Conservation (phyloP, 2,888 invertebrate genomes). For the Tridacna gigas region DNA sequence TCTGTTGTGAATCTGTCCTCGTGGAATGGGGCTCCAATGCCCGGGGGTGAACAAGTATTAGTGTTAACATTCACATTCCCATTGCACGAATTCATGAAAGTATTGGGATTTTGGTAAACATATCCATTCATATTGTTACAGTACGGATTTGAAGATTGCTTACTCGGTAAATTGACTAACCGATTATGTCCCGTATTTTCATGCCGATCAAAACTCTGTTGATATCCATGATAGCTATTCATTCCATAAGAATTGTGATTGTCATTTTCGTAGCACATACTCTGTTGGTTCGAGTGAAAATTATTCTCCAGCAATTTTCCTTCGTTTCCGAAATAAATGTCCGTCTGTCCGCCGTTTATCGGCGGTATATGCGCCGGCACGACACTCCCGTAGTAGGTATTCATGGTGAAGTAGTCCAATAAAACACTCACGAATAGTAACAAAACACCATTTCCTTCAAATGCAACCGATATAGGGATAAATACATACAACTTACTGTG, state of each 20-base stretch:
- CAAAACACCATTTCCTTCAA: constrained; percentile 26
- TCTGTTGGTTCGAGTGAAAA: constrained; percentile 62
- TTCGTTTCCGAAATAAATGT: constrained; percentile 66
- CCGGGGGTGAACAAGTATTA: constrained; percentile 47
- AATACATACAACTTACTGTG: constrained; percentile 38
- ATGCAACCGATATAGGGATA: constrained; percentile 25
- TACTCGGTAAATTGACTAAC: constrained; percentile 65
- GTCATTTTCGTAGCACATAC: constrained; percentile 71
- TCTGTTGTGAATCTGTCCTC: constrained; percentile 14
- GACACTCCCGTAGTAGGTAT: constrained; percentile 68
- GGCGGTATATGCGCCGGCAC: constrained; percentile 69
- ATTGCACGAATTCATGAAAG: constrained; percentile 62
- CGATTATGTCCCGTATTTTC: constrained; percentile 58
- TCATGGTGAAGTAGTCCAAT: constrained; percentile 48
- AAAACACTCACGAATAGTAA: neutral
- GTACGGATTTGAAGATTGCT: constrained; percentile 56
- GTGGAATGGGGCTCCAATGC: constrained; percentile 19
- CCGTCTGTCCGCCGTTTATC: constrained; percentile 64
- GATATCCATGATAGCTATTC: constrained; percentile 66
- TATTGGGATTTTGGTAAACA: constrained; percentile 59
- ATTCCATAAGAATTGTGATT: constrained; percentile 65
- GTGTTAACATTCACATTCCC: constrained; percentile 41
- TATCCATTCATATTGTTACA: constrained; percentile 55
- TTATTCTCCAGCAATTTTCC: constrained; percentile 62
- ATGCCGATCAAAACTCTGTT: constrained; percentile 65